Base-by-base conservation (phyloP, 2,797 vertebrate species). In the Chelidonichthys spinosus region DNA sequence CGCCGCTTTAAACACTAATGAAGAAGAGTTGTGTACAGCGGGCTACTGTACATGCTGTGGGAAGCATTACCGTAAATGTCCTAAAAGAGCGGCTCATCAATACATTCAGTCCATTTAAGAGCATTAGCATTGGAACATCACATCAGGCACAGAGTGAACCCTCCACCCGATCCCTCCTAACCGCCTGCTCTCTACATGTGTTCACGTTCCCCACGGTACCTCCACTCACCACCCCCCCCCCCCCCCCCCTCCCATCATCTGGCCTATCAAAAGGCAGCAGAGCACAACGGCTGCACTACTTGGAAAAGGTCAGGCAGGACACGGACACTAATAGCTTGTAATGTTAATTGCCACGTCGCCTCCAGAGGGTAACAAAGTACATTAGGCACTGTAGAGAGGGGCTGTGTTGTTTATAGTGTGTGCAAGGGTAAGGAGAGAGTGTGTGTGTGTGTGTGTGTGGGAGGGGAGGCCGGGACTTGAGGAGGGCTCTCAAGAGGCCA, bases 241-340 rank as follows among this genome's bases (percentile, higher is more conserved):
- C n/a, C 15, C 1, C 14, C 39, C 18, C 58, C 64, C 66, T 44
- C 65, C 62, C 72, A 62, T 85, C 58, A 62, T 74, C 54, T 18
- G 81, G 60, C 58, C 82, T 53, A 71, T 85, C 39, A 82, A 74
- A 25, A 72, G 62, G 73, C 77, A 74, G 73, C 56, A 17, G 66
- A 83, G 76, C 81, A 53, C 67, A 60, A 79, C 86, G 40, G 63
- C 59, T 86, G 4, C 61, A 53, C 40, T 36, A 14, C 79, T 76
- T 65, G 56, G 66, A 50, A 92, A 91, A 92, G 90, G 90, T 92
- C 90, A 86, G 54, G n/a, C 65, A 76, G 75, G 69, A 74, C 82
- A 49, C 6, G 61, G 37, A 56, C 55, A 47, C 85, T 85, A 85
- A 93, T 77, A 70, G 74, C 69, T 70, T 58, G 44, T 86, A 62